Percentiles rank a stretch among this genome's conserved stretches.
Conservation (phyloP, 2,888 invertebrate species). For the Leptopilina drosophilae region DNA sequence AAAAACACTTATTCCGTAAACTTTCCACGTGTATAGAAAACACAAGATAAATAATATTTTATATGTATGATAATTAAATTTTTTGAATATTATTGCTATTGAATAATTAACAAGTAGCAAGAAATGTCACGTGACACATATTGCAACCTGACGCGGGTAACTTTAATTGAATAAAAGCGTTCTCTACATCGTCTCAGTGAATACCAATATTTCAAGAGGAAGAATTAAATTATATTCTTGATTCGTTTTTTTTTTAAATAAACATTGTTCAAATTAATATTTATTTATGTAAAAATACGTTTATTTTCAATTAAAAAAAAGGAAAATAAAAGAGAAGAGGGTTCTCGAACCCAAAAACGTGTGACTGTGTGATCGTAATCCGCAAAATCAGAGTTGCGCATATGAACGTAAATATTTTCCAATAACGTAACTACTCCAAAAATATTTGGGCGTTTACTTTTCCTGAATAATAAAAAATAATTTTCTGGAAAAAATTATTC, state of each 20-base stretch:
- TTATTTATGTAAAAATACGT: not conserved
- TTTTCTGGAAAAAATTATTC: not conserved
- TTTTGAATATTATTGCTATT: conserved; percentile 20
- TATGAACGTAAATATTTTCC: not conserved
- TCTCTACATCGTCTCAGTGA: not conserved
- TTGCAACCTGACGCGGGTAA: not conserved
- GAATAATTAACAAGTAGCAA: conserved; percentile 4
- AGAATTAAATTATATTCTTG: not conserved
- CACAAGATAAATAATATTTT: not conserved
- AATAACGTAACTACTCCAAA: conserved; percentile 29
- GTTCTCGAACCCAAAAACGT: conserved; percentile 26
- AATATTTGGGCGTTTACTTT: not conserved
- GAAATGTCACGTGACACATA: not conserved
- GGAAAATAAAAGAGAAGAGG: not conserved
- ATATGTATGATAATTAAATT: not conserved
- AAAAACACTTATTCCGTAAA: too few relatives aligned
- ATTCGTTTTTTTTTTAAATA: not conserved
- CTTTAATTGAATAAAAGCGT: not conserved
- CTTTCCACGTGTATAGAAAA: too few relatives aligned
- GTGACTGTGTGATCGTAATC: conserved; percentile 3
- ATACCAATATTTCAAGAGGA: not conserved
- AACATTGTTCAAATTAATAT: not conserved
- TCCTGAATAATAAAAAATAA: not conserved
- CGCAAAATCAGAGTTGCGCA: conserved; percentile 21
- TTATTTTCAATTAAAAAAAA: not conserved